phyloP scores from a whole-genome alignment of 2,888 invertebrate species.

The Pemphredon lugubris region DNA sequence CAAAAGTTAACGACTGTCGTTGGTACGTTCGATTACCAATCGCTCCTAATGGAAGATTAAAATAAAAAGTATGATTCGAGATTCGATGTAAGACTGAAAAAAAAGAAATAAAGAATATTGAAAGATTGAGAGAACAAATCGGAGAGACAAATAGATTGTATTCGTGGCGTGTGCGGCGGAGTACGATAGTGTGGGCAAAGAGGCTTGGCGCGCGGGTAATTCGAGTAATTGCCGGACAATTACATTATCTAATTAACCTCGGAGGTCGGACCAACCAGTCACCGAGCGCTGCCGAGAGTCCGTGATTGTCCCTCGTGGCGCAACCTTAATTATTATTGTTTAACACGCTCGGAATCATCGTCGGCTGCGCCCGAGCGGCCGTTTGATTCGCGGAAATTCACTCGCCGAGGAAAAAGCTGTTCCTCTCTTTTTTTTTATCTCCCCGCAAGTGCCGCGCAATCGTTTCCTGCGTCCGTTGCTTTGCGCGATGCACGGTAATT shows the following conservation, averaged over 20 bases:
- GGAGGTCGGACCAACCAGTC: slow-evolving; percentile 73
- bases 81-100: too few species aligned
- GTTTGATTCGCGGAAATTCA: slow-evolving; percentile 26
- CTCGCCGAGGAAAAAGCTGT: not conserved
- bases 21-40: too few species aligned
- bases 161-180: slow-evolving; percentile 37
- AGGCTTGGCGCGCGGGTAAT: slow-evolving; percentile 75
- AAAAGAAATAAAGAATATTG: too few species aligned
- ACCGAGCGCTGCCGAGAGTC: slow-evolving; percentile 55
- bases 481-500: not conserved
- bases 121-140: slow-evolving; percentile 6
- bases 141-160: slow-evolving; percentile 20
- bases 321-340: slow-evolving; percentile 78
- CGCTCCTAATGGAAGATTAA: too few species aligned
- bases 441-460: slow-evolving; percentile 6
- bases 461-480: slow-evolving; percentile 1
- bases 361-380: not conserved
- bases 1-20: too few species aligned
- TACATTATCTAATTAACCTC: slow-evolving; percentile 81
- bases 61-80: too few species aligned
- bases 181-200: slow-evolving; percentile 28
- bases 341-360: slow-evolving; percentile 57
- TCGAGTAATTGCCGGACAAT: slow-evolving; percentile 79
- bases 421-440: not conserved
- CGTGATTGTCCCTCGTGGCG: slow-evolving; percentile 77